Evolutionary conservation across 2,113 vertebrate genomes (phyloP).

Genomic region (Syrmaticus mikado): DNA sequence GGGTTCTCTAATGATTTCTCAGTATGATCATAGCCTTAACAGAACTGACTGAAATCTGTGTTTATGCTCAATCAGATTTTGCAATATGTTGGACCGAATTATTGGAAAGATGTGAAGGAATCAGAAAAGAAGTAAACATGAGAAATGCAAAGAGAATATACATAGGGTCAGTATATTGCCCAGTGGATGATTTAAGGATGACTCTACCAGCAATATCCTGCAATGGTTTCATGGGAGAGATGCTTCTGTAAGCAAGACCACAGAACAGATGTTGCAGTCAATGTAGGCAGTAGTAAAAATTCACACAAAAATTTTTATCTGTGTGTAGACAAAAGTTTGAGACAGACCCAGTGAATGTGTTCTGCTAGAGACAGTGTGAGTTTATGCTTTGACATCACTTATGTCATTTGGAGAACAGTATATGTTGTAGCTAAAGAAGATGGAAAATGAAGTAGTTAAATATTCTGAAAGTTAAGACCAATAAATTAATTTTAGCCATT

Average conservation of each 20-base stretch:
- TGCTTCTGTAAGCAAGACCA: not conserved
- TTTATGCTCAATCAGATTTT: not conserved
- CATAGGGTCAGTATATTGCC: not conserved
- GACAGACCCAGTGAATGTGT: not conserved
- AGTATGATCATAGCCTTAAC: not conserved
- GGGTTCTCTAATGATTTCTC: not conserved
- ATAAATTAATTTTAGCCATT: not conserved
- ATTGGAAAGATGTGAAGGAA: not conserved
- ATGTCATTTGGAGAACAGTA: not conserved
- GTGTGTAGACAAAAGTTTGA: not conserved
- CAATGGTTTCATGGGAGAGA: not conserved
- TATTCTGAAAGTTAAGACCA: not conserved
- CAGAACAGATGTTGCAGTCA: conserved; percentile 33
- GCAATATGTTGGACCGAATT: not conserved
- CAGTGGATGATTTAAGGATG: not conserved
- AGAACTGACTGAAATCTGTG: not conserved
- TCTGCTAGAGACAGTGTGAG: not conserved
- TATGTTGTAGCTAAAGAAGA: not conserved
- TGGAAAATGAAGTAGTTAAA: not conserved
- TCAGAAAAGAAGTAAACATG: not conserved
- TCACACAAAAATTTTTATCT: conserved; percentile 32
- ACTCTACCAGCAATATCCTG: not conserved
- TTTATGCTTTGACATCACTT: conserved; percentile 14
- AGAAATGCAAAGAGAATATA: not conserved
- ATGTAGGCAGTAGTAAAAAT: conserved; percentile 15